Percentiles rank a stretch among this genome's conserved stretches.
These are phyloP conservation scores for Apomyelois bistriatella DNA, from an alignment of 2,888 invertebrate genomes.

Conservation along the genomic window DNA sequence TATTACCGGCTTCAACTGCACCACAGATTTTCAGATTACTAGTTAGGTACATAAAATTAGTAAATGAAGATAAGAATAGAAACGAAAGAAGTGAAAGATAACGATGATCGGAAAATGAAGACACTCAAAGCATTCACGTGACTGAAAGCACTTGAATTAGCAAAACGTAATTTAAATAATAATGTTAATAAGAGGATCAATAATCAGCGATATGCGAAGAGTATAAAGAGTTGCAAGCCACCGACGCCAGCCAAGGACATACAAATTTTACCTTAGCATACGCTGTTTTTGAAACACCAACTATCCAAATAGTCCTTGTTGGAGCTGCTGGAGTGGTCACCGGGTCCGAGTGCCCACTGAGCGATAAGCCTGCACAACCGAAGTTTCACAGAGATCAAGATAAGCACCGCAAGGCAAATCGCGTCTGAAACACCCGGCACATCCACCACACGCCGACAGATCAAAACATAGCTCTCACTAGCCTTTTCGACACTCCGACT, in stretches of 20 bases:
- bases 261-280: conserved; percentile 57
- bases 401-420: conserved; percentile 45
- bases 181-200: conserved; percentile 9
- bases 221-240: conserved; percentile 2
- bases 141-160: background rate
- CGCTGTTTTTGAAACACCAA: conserved; percentile 40
- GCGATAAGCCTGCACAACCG: conserved; percentile 42
- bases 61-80: background rate
- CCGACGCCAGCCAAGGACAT: conserved; percentile 9
- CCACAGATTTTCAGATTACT: background rate
- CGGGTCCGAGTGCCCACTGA: conserved; percentile 31
- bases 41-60: background rate
- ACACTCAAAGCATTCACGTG: conserved; percentile 8
- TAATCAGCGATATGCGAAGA: conserved; percentile 15
- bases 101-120: background rate
- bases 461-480: conserved; percentile 75
- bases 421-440: conserved; percentile 66
- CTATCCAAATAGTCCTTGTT: conserved; percentile 39
- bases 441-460: conserved; percentile 65
- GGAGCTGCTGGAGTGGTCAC: conserved; percentile 29
- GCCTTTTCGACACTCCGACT: conserved; percentile 75
- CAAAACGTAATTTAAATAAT: background rate
- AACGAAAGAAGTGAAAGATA: background rate
- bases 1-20: conserved; percentile 5
- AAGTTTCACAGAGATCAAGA: conserved; percentile 51